A percentile compares a stretch with the other conserved stretches of the same genome.
These are phyloP conservation scores for Callimorpha dominula DNA, from an alignment of 2,888 invertebrate genomes.

Conservation along the genomic window DNA sequence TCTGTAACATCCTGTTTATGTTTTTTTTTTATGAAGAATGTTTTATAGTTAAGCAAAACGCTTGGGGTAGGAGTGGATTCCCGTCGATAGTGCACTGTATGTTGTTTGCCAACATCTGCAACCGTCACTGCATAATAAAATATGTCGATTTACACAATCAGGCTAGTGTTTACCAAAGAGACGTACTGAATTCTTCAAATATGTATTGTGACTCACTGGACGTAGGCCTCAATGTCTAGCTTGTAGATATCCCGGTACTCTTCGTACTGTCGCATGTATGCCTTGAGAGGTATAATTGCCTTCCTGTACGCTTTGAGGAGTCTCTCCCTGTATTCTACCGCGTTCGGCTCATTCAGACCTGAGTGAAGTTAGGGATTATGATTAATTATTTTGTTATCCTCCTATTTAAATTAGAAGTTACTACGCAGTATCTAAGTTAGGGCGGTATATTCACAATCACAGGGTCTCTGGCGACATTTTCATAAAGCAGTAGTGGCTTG, in stretches of 20 bases:
- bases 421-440: background rate
- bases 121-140: too few relatives aligned
- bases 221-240: conserved; percentile 88
- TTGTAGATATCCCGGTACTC: conserved; percentile 88
- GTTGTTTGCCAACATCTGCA: too few relatives aligned
- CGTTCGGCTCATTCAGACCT: conserved; percentile 81
- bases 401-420: background rate
- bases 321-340: conserved; percentile 84
- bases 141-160: background rate
- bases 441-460: too few relatives aligned
- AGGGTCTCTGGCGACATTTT: background rate
- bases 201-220: conserved; percentile 86
- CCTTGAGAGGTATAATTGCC: conserved; percentile 90
- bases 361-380: background rate
- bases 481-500: background rate
- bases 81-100: too few relatives aligned
- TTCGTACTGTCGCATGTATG: conserved; percentile 90
- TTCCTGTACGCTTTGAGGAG: conserved; percentile 88
- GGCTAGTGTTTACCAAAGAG: background rate
- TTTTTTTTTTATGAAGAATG: too few relatives aligned
- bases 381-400: background rate
- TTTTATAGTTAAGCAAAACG: too few relatives aligned
- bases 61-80: too few relatives aligned
- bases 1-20: too few relatives aligned
- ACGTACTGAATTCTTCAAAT: background rate